Conservation (phyloP, 2,888 invertebrate genomes). For the Hypolimnas misippus region DNA sequence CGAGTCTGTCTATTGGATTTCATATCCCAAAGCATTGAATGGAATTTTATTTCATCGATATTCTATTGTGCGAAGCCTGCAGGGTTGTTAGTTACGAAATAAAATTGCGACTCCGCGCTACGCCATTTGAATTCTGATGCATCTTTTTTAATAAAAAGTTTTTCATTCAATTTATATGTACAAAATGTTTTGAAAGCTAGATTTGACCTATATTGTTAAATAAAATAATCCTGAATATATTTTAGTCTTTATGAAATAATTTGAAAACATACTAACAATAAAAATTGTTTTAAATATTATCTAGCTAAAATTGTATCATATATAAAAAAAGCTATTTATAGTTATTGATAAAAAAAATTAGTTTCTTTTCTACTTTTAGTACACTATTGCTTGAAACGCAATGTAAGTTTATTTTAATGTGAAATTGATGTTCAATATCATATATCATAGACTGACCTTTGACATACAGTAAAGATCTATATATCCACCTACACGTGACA, state of each 20-base stretch:
- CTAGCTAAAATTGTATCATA: no score
- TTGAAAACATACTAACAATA: no score
- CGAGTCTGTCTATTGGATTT: neutral
- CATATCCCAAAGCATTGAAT: neutral
- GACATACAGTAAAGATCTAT: slow-evolving; percentile 13
- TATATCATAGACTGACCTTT: slow-evolving; percentile 22
- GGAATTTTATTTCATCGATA: neutral
- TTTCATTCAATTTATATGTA: no score
- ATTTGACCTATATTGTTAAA: no score
- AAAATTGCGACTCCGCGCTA: neutral
- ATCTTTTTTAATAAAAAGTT: neutral
- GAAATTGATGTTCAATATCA: neutral
- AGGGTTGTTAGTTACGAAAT: neutral
- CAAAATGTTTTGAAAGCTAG: no score
- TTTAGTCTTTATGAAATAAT: no score
- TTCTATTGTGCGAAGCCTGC: neutral
- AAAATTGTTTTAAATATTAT: no score
- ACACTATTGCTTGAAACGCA: neutral
- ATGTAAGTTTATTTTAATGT: neutral
- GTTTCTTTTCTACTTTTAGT: no score
- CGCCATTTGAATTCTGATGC: neutral
- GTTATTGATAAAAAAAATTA: no score
- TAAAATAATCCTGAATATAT: no score
- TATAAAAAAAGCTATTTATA: no score
- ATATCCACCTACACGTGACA: slow-evolving; percentile 20